Conservation (phyloP, 2,113 vertebrate genomes). For the Cepphus grylle region DNA sequence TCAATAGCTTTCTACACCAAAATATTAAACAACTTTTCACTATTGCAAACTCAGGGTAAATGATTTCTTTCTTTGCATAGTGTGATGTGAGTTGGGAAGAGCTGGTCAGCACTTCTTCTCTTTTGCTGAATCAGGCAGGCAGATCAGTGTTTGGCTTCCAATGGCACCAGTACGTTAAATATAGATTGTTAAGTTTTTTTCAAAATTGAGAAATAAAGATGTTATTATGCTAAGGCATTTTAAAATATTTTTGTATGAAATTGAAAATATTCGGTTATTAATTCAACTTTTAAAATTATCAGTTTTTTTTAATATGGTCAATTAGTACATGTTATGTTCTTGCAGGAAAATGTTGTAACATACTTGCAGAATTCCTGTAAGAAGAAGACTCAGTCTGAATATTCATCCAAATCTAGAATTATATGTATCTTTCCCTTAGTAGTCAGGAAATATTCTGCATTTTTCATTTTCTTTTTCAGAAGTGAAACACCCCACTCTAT, state of each 20-base stretch:
- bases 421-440: background rate
- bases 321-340: background rate
- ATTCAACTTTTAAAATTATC: background rate
- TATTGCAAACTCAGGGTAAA: background rate
- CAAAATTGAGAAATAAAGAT: background rate
- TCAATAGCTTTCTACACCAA: background rate
- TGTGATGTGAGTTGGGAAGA: background rate
- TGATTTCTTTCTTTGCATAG: background rate
- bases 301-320: background rate
- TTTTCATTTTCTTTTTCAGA: background rate
- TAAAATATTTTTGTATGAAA: background rate
- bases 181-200: background rate
- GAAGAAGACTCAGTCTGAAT: background rate
- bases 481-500: background rate
- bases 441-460: background rate
- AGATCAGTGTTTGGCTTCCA: background rate
- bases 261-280: background rate
- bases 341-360: background rate
- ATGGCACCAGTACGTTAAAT: background rate
- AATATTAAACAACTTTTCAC: background rate
- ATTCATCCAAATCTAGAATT: background rate
- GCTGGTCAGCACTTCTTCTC: background rate
- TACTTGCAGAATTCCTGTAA: background rate
- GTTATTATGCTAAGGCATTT: background rate
- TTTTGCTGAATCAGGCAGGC: background rate